Conservation (phyloP, 2,113 vertebrate species). For the Grammomys surdaster region DNA sequence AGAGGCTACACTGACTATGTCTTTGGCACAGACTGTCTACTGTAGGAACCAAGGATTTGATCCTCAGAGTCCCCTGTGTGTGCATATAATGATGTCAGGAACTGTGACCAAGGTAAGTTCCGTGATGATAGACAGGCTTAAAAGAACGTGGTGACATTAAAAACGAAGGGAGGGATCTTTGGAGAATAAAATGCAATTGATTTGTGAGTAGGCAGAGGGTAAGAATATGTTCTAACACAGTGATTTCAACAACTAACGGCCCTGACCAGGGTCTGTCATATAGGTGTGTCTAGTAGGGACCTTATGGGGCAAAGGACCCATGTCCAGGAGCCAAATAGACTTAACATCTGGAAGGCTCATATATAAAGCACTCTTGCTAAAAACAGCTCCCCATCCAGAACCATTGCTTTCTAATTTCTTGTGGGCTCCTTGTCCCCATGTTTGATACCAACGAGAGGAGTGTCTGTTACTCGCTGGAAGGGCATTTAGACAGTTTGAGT, state of each 20-base stretch:
- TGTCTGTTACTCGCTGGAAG: background rate
- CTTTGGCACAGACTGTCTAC: slow-evolving; percentile 94
- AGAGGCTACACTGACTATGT: slow-evolving; percentile 93
- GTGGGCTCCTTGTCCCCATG: fast-evolving
- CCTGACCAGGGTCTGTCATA: background rate
- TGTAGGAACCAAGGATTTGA: slow-evolving; percentile 92
- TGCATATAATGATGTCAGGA: slow-evolving; percentile 94
- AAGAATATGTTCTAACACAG: background rate
- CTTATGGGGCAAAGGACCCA: background rate
- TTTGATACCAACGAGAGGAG: background rate
- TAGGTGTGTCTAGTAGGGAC: background rate
- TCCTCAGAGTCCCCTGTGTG: slow-evolving; percentile 96
- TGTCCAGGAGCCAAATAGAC: background rate
- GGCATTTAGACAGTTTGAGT: background rate
- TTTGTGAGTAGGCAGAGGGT: background rate
- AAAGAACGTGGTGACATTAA: background rate
- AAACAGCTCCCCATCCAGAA: background rate
- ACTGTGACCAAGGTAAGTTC: slow-evolving; percentile 89
- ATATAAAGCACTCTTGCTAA: background rate
- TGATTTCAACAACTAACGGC: background rate
- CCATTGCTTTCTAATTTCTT: too few species aligned
- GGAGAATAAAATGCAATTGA: background rate
- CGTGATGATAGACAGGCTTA: background rate
- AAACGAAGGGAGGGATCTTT: background rate
- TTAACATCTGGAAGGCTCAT: background rate